Conservation (phyloP, 1,140 invertebrate genomes). For the Belonocnema kinseyi region DNA sequence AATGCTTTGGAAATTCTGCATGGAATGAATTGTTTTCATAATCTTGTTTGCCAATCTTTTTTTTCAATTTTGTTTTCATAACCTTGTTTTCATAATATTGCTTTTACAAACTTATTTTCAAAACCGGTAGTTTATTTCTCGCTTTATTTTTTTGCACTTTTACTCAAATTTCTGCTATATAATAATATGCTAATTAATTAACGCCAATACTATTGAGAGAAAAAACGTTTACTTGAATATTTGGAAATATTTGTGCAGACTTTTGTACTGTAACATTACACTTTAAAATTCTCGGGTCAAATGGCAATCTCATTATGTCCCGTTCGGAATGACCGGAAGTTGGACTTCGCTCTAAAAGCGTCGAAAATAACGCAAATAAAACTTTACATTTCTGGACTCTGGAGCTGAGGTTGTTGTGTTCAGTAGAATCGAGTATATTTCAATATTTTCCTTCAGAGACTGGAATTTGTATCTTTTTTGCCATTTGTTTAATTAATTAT, state of each 20-base stretch:
- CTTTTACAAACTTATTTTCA: no score
- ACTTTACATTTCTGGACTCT: not conserved
- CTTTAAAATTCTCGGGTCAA: slow-evolving; percentile 43
- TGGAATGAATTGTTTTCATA: no score
- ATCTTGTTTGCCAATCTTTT: no score
- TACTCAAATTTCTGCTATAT: no score
- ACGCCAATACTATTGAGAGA: not conserved
- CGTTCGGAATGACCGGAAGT: slow-evolving; percentile 29
- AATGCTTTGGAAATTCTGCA: no score
- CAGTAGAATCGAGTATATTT: not conserved
- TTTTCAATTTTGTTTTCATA: no score
- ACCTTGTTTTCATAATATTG: no score
- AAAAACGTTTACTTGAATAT: slow-evolving; percentile 35
- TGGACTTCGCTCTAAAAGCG: slow-evolving; percentile 7
- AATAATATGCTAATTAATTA: no score
- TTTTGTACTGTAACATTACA: slow-evolving; percentile 23
- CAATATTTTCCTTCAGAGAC: not conserved
- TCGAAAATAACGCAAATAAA: not conserved
- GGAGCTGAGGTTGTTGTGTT: not conserved
- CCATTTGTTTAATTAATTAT: no score
- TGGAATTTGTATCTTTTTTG: no score
- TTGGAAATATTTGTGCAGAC: slow-evolving; percentile 48
- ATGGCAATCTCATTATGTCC: slow-evolving; percentile 19
- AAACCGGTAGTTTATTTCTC: no score
- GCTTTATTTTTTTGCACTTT: no score